Base-by-base conservation (phyloP, 2,113 vertebrate genomes). In the Mellivora capensis region DNA sequence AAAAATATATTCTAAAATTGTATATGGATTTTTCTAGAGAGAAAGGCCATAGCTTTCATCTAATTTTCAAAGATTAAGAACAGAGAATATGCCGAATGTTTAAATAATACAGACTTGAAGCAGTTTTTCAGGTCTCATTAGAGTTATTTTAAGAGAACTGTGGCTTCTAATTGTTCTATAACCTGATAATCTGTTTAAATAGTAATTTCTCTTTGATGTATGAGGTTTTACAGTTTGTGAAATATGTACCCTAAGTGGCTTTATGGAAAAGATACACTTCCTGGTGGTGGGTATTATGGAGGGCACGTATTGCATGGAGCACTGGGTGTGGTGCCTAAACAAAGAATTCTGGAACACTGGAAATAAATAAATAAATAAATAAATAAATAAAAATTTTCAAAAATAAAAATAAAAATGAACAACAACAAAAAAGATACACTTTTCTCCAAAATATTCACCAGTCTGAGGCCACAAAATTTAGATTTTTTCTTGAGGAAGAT, bases 21-120 rank as follows among this genome's bases (percentile, higher is more conserved):
- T 90, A 31, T 92, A 9, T 96, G 37, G 20, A 31, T 81, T 88
- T 97, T 95, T 93, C 34, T 94, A 86, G 59, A 91, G 18, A 62
- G 42, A 52, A 64, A 77, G 13, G 5, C 39, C 37, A 31, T 67
- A 87, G 34, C 37, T 96, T 79, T 90, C 74, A 77, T 90, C 29
- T 96, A 44, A 34, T 93, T 97, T 87, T 95, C 84, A 92, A 95
- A 97, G 80, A 96, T 84, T 90, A 79, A 97, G 44, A 91, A 62
- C 81, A 95, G 84, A 94, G 59, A 54, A 54, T 93, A 59, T 49
- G 44, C 64, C 91, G 37, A 81, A 87, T 96, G 72, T 62, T 93
- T 95, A 89, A 91, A 81, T 87, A 94, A 61, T 57, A 25, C 20
- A 81, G 31, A 95, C 3, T 44, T 27, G 44, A 94, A 85, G 76